These are phyloP conservation scores for Brachionus rotundiformis DNA, from an alignment of 1,140 invertebrate genomes.

Conservation along the genomic window DNA sequence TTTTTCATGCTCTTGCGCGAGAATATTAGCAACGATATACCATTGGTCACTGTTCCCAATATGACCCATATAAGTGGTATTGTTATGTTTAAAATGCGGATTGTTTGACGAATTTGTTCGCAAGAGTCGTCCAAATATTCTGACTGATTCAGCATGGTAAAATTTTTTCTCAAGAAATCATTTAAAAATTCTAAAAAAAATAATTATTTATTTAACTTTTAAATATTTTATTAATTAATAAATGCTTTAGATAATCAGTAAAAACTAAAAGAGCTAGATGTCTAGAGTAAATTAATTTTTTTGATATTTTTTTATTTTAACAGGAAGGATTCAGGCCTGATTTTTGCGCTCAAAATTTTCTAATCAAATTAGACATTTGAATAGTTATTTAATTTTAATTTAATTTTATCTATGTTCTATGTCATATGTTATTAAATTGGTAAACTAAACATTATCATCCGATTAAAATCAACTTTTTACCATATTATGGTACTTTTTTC, in stretches of 20 bases:
- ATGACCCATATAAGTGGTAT: constrained; percentile 45
- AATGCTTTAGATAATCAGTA: not conserved
- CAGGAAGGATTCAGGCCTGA: not conserved
- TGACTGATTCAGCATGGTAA: not conserved
- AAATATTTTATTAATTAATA: no score
- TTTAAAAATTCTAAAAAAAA: not conserved
- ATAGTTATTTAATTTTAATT: not conserved
- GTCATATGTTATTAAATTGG: not conserved
- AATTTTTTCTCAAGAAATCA: not conserved
- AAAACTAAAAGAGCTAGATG: not conserved
- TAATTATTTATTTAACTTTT: no score
- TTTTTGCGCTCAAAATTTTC: not conserved
- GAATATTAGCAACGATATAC: constrained; percentile 24
- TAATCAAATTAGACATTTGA: not conserved
- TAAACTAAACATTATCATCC: not conserved
- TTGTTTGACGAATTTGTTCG: not conserved
- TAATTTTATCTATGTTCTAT: not conserved
- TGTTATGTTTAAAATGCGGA: constrained; percentile 31
- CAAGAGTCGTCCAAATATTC: not conserved
- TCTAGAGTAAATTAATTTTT: not conserved
- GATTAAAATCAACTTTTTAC: no score
- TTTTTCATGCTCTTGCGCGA: not conserved
- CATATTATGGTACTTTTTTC: no score
- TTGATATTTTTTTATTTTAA: not conserved
- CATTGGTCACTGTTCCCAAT: constrained; percentile 36